Evolutionary conservation across 2,113 vertebrate species (phyloP), one percentile per base, ranked within the genome.

Genomic region (Silurus meridionalis): DNA sequence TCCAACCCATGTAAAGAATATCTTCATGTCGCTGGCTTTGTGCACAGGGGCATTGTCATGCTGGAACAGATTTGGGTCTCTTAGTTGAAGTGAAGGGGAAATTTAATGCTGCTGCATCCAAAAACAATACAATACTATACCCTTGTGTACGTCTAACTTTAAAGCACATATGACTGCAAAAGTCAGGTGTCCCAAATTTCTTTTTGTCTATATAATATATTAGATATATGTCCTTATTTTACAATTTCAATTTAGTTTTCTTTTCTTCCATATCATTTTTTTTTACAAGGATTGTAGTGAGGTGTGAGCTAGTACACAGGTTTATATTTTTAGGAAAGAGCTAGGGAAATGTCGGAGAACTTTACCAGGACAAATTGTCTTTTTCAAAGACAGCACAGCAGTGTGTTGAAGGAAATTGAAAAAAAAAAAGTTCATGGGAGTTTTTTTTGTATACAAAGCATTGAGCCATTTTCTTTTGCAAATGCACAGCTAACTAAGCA

Each of bases 321-420:
- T 37, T 80, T 60, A 77, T 58, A 50, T 52, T 85, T 46, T 69
- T 83, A 81, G 78, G 10, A 72, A 71, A 13, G 78, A 86, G 19
- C 82, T 28, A 58, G 52, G 69, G 60, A 81, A 48, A 15, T 52
- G 21, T 66, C 15, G 9, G 21, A 37, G 6, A 72, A 5, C 0
- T 19, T 67, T 69, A 8, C 25, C 25, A 69, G 25, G 25, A 69
- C 25, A 69, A 69, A 69, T 69, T 2, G 23, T 64, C 61, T n/a
- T 64, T 64, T 64, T 64, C 21, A n/a, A 23, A 67, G n/a, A 67
- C 11, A 28, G 64, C 25, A 1, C 25, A 67, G 64, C n/a, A 67
- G 64, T 28, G 14, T 67, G n/a, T n/a, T 64, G 61, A 63, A n/a
- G 61, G 23, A 64, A 64, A 64, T n/a, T 64, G 61, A 64, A 23